Percentiles rank a stretch among this genome's conserved stretches.
Evolutionary conservation across 2,797 vertebrate genomes (phyloP).

Genomic region (Lithobates pipiens): DNA sequence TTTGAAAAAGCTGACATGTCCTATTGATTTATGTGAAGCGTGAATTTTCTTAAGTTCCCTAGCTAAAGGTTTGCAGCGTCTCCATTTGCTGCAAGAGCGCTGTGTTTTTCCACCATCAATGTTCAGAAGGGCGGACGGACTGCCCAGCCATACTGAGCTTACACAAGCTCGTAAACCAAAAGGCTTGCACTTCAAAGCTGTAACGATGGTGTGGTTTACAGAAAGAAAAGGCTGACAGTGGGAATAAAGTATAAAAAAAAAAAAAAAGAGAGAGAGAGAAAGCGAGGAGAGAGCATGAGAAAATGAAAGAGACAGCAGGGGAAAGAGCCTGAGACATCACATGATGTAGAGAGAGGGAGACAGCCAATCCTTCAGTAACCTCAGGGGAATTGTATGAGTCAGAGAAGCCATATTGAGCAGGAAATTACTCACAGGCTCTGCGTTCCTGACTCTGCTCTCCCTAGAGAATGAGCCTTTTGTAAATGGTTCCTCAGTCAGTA

Average conservation of each 20-base stretch:
- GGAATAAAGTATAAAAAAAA: not conserved
- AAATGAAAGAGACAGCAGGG: slow-evolving; percentile 60
- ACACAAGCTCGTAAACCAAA: not conserved
- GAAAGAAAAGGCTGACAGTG: not conserved
- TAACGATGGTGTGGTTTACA: not conserved
- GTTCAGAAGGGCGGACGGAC: not conserved
- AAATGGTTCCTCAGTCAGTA: slow-evolving; percentile 86
- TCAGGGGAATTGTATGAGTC: slow-evolving; percentile 91
- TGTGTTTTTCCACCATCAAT: not conserved
- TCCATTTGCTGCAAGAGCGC: not conserved
- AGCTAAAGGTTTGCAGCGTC: not conserved
- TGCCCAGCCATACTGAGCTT: not conserved
- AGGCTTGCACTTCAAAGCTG: not conserved
- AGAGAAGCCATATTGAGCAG: slow-evolving; percentile 97
- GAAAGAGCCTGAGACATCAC: slow-evolving; percentile 46
- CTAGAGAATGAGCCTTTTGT: slow-evolving; percentile 85
- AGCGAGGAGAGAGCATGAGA: slow-evolving; percentile 15
- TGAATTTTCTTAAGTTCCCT: too few relatives aligned
- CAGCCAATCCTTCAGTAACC: slow-evolving; percentile 85
- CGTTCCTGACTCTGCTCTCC: slow-evolving; percentile 81
- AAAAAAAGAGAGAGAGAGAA: slow-evolving; percentile 13
- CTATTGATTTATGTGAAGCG: too few relatives aligned
- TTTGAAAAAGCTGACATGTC: too few relatives aligned
- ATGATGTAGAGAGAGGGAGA: slow-evolving; percentile 65
- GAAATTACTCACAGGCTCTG: slow-evolving; percentile 96